These are phyloP conservation scores for Clusia tigrina DNA, from an alignment of 2,888 invertebrate genomes.

Conservation along the genomic window DNA sequence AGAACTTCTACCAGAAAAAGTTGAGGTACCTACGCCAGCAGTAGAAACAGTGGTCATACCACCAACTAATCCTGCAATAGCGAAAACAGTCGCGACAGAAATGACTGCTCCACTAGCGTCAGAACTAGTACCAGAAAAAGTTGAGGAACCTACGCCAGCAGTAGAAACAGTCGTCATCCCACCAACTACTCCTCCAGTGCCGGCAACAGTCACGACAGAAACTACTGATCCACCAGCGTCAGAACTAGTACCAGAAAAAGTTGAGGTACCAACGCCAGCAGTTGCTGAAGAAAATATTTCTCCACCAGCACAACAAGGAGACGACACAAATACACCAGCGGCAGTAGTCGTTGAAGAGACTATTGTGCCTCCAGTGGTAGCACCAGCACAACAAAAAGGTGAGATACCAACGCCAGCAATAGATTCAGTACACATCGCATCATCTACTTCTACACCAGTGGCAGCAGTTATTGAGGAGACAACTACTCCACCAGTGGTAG, in stretches of 20 bases:
- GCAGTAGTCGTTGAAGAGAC: background rate
- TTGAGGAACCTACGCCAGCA: too few species aligned
- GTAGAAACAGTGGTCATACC: too few species aligned
- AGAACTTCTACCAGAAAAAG: background rate
- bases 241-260: background rate
- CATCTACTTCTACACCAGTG: background rate
- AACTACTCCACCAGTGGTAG: background rate
- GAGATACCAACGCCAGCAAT: too few species aligned
- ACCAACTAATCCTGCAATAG: too few species aligned
- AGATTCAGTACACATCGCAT: too few species aligned
- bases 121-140: too few species aligned
- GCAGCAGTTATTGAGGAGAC: background rate
- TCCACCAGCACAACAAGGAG: background rate
- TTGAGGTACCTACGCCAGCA: too few species aligned
- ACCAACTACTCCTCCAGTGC: too few species aligned
- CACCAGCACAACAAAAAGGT: background rate
- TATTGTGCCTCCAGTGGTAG: background rate
- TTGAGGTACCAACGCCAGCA: constrained; percentile 1
- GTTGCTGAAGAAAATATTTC: background rate
- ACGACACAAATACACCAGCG: background rate
- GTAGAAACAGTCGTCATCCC: too few species aligned
- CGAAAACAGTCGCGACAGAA: too few species aligned
- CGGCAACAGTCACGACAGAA: background rate
- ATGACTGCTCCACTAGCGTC: too few species aligned
- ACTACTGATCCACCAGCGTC: background rate